Conservation (phyloP, 2,888 invertebrate genomes). For the Glyphotaelius pellucidus region DNA sequence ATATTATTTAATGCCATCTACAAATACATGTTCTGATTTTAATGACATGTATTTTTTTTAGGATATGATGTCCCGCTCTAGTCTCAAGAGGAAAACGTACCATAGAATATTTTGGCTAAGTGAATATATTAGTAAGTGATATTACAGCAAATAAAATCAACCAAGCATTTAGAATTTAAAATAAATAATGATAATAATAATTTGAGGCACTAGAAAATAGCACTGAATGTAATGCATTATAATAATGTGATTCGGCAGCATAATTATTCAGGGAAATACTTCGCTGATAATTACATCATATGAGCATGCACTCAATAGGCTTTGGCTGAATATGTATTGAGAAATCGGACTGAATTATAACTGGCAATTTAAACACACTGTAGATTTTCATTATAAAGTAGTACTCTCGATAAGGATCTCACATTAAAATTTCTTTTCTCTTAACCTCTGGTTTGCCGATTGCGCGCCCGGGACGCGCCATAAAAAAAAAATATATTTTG, state of each 20-base stretch:
- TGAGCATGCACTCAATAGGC: neutral
- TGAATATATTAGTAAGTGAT: neutral
- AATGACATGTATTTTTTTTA: neutral
- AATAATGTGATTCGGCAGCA: neutral
- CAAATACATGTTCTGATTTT: neutral
- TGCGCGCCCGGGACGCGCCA: too few species aligned
- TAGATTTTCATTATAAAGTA: neutral
- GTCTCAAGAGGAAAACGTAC: neutral
- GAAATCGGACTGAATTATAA: neutral
- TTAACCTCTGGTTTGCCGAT: too few species aligned
- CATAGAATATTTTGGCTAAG: neutral
- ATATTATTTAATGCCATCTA: neutral
- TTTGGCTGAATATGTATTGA: neutral
- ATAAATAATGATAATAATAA: neutral
- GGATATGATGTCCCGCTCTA: neutral
- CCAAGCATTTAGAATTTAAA: neutral
- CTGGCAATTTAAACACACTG: neutral
- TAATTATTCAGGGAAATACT: neutral
- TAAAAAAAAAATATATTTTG: too few species aligned
- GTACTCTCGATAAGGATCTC: neutral
- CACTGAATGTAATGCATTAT: neutral
- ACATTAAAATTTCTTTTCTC: too few species aligned
- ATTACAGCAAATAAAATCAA: neutral
- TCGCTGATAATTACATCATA: neutral
- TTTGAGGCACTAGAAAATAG: neutral